Conservation (phyloP, 2,797 vertebrate species). For the Molossus alvarezi region DNA sequence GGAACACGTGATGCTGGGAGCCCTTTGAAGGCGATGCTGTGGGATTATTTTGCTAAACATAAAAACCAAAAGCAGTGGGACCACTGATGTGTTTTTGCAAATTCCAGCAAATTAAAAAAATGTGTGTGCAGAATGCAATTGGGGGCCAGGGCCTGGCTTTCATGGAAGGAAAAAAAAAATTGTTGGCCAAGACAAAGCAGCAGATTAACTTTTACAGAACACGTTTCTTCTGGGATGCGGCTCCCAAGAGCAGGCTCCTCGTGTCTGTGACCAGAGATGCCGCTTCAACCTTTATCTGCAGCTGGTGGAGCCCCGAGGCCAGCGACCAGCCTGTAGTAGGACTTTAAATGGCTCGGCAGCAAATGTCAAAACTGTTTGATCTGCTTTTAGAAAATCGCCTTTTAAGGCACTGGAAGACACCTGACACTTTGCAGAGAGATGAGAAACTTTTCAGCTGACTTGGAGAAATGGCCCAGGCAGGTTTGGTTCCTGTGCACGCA, state of each 20-base stretch:
- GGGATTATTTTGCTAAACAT: conserved; percentile 82
- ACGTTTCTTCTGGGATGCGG: conserved; percentile 84
- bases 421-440: conserved; percentile 89
- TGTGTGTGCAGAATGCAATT: conserved; percentile 78
- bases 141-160: conserved; percentile 75
- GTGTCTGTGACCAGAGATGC: conserved; percentile 77
- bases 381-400: conserved; percentile 89
- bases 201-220: conserved; percentile 87
- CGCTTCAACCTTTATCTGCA: conserved; percentile 85
- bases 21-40: conserved; percentile 73
- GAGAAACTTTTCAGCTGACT: conserved; percentile 87
- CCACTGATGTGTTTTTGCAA: conserved; percentile 80
- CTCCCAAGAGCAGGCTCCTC: conserved; percentile 78
- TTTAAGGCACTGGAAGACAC: conserved; percentile 87
- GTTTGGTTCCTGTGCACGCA: conserved; percentile 65
- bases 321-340: conserved; percentile 65
- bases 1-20: background rate
- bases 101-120: conserved; percentile 81
- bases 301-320: conserved; percentile 79
- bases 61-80: conserved; percentile 80
- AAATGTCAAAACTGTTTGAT: conserved; percentile 91
- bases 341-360: conserved; percentile 87
- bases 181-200: conserved; percentile 80
- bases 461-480: conserved; percentile 78
- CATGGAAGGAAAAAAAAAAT: conserved; percentile 82